phyloP scores from a whole-genome alignment of 2,113 vertebrate species.

The Eubucco bourcierii region DNA sequence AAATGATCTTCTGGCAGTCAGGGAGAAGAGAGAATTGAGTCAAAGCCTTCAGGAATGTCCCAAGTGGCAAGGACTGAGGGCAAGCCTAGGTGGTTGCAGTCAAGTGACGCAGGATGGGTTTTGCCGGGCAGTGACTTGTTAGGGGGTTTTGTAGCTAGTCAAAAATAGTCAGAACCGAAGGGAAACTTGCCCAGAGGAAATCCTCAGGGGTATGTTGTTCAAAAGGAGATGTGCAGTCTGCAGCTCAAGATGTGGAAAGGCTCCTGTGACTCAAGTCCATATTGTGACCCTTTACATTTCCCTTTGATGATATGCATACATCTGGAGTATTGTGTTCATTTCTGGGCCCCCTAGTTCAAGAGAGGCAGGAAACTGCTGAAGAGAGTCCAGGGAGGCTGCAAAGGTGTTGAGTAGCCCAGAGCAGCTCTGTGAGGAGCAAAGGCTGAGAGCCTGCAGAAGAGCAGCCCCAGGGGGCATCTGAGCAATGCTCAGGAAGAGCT shows the following conservation, averaged over 20 bases:
- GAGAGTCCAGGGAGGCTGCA: too few relatives aligned
- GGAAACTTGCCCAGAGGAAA: not conserved
- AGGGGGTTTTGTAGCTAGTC: not conserved
- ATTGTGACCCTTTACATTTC: too few relatives aligned
- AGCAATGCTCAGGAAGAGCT: too few relatives aligned
- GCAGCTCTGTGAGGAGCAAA: too few relatives aligned
- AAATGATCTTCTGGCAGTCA: not conserved
- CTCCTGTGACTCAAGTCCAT: not conserved
- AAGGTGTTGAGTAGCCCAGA: too few relatives aligned
- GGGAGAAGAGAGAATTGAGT: not conserved
- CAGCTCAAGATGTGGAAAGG: not conserved
- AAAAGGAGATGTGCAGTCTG: not conserved
- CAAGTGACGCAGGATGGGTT: not conserved
- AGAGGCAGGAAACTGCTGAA: too few relatives aligned
- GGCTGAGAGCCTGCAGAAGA: too few relatives aligned
- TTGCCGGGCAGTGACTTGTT: not conserved
- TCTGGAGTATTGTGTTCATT: too few relatives aligned
- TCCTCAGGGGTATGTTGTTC: not conserved
- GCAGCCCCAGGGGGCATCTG: too few relatives aligned
- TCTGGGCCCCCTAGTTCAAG: too few relatives aligned
- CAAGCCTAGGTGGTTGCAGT: not conserved
- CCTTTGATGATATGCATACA: too few relatives aligned
- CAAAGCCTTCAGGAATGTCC: not conserved
- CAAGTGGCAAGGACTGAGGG: not conserved
- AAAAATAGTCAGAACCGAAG: not conserved